Evolutionary conservation across 2,113 vertebrate genomes (phyloP).

Genomic region (Microtus oregoni): DNA sequence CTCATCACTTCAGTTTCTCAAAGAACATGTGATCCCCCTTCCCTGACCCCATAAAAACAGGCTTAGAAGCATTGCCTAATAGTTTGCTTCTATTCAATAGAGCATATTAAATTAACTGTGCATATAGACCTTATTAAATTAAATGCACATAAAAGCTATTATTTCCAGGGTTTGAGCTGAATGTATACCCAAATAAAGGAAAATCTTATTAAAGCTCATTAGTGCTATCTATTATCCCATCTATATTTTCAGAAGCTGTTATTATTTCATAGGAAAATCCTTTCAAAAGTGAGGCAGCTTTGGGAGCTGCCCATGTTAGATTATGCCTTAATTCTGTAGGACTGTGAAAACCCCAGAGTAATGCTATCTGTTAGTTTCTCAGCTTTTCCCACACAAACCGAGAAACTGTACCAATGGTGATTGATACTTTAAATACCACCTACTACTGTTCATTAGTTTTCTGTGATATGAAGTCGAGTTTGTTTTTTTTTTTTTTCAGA

Average conservation of each 20-base stretch:
- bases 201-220: conserved; percentile 62
- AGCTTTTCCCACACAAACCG: conserved; percentile 12
- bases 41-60: background rate
- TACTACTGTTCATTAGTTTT: background rate
- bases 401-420: background rate
- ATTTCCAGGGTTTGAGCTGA: conserved; percentile 62
- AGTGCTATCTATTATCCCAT: conserved; percentile 54
- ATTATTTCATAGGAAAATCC: conserved; percentile 44
- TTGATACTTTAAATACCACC: background rate
- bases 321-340: background rate
- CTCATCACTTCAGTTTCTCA: conserved; percentile 25
- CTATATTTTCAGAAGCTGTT: conserved; percentile 26
- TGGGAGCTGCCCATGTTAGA: background rate
- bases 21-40: background rate
- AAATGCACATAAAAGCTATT: conserved; percentile 57
- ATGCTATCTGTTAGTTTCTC: background rate
- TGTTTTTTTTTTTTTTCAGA: conserved; percentile 1
- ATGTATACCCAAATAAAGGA: conserved; percentile 60
- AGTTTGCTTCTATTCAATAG: conserved; percentile 1
- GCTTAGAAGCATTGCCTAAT: background rate
- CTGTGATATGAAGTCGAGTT: background rate
- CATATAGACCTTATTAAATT: conserved; percentile 33
- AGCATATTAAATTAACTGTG: conserved; percentile 19
- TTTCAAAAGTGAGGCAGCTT: background rate
- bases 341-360: background rate